These are phyloP conservation scores for Lepas anatifera DNA, from an alignment of 2,888 invertebrate species.

Conservation along the genomic window DNA sequence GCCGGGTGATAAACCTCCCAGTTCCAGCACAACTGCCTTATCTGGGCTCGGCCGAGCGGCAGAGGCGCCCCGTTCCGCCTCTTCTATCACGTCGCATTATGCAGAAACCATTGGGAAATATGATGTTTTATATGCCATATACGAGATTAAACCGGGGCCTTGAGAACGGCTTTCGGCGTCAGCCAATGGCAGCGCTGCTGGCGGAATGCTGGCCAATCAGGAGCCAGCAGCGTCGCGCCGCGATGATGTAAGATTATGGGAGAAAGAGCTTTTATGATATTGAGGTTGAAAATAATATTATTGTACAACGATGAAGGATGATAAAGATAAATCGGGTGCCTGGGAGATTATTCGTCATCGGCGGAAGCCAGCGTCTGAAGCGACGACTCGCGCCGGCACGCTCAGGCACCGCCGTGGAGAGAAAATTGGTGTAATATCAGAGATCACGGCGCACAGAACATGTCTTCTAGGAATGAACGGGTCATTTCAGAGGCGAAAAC, in stretches of 20 bases:
- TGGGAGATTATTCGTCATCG: constrained; percentile 3
- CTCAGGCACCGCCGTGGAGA: no score
- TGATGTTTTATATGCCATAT: constrained; percentile 12
- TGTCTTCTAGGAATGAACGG: no score
- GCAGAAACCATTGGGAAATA: constrained; percentile 12
- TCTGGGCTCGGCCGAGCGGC: neutral
- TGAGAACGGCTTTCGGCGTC: neutral
- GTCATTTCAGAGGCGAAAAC: no score
- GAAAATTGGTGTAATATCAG: no score
- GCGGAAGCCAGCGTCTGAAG: neutral
- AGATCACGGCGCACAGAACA: no score
- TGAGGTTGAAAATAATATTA: constrained; percentile 12
- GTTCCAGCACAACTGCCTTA: neutral
- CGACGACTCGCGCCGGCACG: no score
- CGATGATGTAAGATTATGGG: constrained; percentile 12
- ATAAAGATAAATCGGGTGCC: constrained; percentile 2
- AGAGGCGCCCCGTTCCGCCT: constrained; percentile 3
- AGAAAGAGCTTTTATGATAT: constrained; percentile 12
- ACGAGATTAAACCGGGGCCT: constrained; percentile 9
- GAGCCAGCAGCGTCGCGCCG: neutral
- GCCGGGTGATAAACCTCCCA: neutral
- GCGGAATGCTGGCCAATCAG: neutral
- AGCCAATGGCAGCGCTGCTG: neutral
- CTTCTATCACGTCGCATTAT: constrained; percentile 9
- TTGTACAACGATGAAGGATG: constrained; percentile 12